Evolutionary conservation across 1,140 invertebrate species (phyloP), one percentile per base, ranked within the genome.

Genomic region (Cotesia vestalis): DNA sequence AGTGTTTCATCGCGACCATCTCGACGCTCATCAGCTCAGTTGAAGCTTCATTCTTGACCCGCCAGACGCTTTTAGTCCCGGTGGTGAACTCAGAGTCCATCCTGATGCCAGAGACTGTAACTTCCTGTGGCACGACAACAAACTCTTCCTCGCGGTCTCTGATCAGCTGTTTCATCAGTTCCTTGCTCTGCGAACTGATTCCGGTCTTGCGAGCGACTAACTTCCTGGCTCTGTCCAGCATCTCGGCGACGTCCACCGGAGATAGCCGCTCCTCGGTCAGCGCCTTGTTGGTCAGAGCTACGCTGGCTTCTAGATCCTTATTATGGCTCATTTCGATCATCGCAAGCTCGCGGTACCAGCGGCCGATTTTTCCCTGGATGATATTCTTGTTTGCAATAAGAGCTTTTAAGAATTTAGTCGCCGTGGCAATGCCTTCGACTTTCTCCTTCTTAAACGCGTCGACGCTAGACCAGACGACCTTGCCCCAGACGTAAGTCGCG

Each of bases 321-420:
- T 34, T 51, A 40, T 84, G 75, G 70, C 75, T 57, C 77, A 79
- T 81, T 67, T 86, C 76, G 20, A 86, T 82, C 2, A 84, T 59
- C 1, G 81, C 77, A 27, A 86, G 72, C 69, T 86, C 85, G 5
- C 12, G 38, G 27, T 83, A 85, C 81, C 81, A 86, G 4, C 53
- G 36, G 4, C 80, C 83, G 51, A 73, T 72, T 35, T 64, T 75
- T 4, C 63, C 74, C 69, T 77, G 75, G 38, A 71, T 73, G 51
- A 80, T 75, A 8, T 60, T 63, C 8, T 80, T 55, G 52, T 83
- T 78, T n/a, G 75, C 5, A 51, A 87, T 71, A 17, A 87, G 72
- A 4, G 36, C 61, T 5, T 63, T 70, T 35, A 87, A 70, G 52
- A 76, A 77, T 14, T 77, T 38, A 4, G 79, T 69, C 0, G 78